phyloP scores from a whole-genome alignment of 2,113 vertebrate genomes.

The Bos taurus region DNA sequence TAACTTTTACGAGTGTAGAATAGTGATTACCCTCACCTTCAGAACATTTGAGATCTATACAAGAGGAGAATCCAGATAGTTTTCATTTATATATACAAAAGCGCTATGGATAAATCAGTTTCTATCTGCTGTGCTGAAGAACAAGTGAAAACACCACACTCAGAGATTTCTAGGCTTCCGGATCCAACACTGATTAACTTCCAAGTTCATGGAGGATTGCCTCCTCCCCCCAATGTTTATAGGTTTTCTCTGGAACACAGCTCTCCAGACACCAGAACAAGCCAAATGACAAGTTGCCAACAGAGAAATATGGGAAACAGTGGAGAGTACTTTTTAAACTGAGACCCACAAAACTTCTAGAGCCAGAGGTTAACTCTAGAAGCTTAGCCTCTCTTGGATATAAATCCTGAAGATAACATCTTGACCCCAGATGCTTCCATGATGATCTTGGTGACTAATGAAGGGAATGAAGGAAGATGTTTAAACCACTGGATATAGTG shows the following conservation, averaged over 20 bases:
- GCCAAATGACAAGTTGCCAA: constrained; percentile 22
- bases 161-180: background rate
- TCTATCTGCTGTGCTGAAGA: background rate
- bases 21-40: background rate
- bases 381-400: background rate
- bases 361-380: background rate
- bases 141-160: background rate
- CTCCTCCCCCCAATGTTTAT: background rate
- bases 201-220: background rate
- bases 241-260: constrained; percentile 33
- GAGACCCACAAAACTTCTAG: background rate
- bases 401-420: background rate
- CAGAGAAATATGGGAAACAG: background rate
- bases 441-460: background rate
- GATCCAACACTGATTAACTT: background rate
- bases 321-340: background rate
- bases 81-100: background rate
- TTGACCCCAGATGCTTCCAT: background rate
- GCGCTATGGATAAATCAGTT: background rate
- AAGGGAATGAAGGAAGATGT: background rate
- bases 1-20: background rate
- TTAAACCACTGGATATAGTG: background rate
- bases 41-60: background rate
- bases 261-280: constrained; percentile 19
- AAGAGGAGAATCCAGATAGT: background rate